A percentile compares a stretch with the other conserved stretches of the same genome.
Conservation (phyloP, 2,888 invertebrate genomes). For the Fissipunctia ypsillon region DNA sequence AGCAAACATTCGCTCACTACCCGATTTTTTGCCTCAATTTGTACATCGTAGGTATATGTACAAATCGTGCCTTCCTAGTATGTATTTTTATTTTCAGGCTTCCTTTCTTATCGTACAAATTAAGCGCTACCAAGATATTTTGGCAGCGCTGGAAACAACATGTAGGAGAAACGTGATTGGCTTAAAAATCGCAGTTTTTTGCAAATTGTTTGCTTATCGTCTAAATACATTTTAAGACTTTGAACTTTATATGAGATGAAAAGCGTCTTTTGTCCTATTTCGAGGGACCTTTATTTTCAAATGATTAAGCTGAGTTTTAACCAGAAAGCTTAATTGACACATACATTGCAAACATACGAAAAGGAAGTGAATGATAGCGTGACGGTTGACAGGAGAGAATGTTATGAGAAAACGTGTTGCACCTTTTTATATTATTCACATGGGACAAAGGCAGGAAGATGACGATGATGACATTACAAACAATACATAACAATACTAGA, state of each 20-base stretch:
- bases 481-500: too few species aligned
- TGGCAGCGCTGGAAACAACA: constrained; percentile 39
- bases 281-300: neutral
- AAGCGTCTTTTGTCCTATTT: neutral
- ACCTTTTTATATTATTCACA: too few species aligned
- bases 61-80: constrained; percentile 31
- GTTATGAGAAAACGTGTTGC: too few species aligned
- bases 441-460: too few species aligned
- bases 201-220: constrained; percentile 26
- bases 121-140: constrained; percentile 48
- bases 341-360: neutral
- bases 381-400: too few species aligned
- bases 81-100: constrained; percentile 46
- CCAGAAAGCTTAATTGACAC: neutral
- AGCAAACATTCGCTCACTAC: constrained; percentile 24
- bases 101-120: constrained; percentile 52
- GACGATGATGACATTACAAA: too few species aligned
- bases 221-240: constrained; percentile 11
- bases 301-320: neutral
- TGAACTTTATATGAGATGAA: neutral
- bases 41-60: constrained; percentile 31
- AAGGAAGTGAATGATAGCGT: too few species aligned
- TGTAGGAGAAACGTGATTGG: constrained; percentile 37
- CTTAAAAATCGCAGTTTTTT: constrained; percentile 32
- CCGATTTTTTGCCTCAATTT: constrained; percentile 33